Evolutionary conservation across 2,797 vertebrate species (phyloP), one percentile per base, ranked within the genome.

Genomic region (Aldrovandia affinis): DNA sequence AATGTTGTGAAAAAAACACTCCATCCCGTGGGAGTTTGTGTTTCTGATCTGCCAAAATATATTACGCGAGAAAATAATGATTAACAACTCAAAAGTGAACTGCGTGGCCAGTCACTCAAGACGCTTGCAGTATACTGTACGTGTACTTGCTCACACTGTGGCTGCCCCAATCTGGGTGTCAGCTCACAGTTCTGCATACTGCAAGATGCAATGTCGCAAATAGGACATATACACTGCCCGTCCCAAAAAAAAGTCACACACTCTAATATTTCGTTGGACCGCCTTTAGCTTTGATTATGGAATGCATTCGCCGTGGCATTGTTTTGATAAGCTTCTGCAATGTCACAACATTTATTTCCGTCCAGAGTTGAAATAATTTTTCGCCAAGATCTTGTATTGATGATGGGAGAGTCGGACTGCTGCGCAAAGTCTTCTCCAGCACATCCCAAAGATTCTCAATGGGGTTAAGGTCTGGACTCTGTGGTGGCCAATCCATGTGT

Each of bases 121-220:
- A 81, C 42, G 44, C 81, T 20, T 36, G 7, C 25, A 44, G 30
- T 82, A 2, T 77, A 75, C 70, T 61, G 39, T 59, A 47, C 57
- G 39, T 61, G 90, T 86, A 81, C 57, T 84, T 86, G 68, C 47
- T 87, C 82, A 2, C 85, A 87, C 89, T 84, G 90, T 83, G 89
- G 89, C 86, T 84, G 84, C 84, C 81, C 89, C 89, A 82, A 89
- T 86, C 83, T 83, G 80, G 84, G 85, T 84, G 83, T 86, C 88
- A 79, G 83, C 88, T 91, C 15, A 73, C 20, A 73, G 90, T 88
- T 91, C 85, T 86, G 91, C 89, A 91, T 90, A 90, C 89, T 91
- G 89, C 90, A 88, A 90, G 90, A 91, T 90, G 91, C 88, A 88
- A 89, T 81, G 88, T 80, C 84, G 81, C 86, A 68, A 0, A 87